Evolutionary conservation across 2,888 invertebrate genomes (phyloP).

Genomic region (Phortica magna): DNA sequence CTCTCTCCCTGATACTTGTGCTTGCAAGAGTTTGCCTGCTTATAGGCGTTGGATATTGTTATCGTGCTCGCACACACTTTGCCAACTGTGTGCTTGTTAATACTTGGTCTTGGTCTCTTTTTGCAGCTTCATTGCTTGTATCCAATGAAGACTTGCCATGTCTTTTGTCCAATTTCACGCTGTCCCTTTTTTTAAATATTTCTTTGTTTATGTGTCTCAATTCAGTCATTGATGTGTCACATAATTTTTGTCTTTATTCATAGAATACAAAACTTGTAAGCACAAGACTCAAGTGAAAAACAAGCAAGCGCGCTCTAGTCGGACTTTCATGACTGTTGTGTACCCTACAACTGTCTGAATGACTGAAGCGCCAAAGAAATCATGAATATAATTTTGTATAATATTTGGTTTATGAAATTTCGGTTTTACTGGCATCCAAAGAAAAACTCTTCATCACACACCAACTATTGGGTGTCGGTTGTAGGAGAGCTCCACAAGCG

Average conservation of each 20-base stretch:
- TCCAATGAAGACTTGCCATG: not conserved
- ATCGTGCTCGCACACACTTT: not conserved
- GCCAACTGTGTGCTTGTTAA: constrained; percentile 4
- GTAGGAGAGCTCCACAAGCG: no score
- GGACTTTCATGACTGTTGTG: no score
- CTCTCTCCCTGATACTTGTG: constrained; percentile 57
- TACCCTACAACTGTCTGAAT: no score
- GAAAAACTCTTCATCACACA: no score
- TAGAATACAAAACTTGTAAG: not conserved
- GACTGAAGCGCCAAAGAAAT: no score
- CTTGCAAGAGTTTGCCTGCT: not conserved
- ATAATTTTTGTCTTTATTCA: not conserved
- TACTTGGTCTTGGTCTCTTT: constrained; percentile 11
- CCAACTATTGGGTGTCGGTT: no score
- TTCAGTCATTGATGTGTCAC: not conserved
- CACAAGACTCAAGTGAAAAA: no score
- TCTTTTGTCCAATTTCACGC: not conserved
- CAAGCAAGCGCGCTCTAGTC: no score
- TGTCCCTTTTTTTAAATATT: not conserved
- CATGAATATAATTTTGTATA: no score
- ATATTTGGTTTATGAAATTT: no score
- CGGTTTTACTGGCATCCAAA: no score
- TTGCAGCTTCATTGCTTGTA: not conserved
- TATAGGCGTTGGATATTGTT: constrained; percentile 2
- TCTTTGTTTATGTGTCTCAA: constrained; percentile 13